Evolutionary conservation across 2,113 vertebrate species (phyloP), one percentile per base, ranked within the genome.

Genomic region (Illadopsis cleaveri): DNA sequence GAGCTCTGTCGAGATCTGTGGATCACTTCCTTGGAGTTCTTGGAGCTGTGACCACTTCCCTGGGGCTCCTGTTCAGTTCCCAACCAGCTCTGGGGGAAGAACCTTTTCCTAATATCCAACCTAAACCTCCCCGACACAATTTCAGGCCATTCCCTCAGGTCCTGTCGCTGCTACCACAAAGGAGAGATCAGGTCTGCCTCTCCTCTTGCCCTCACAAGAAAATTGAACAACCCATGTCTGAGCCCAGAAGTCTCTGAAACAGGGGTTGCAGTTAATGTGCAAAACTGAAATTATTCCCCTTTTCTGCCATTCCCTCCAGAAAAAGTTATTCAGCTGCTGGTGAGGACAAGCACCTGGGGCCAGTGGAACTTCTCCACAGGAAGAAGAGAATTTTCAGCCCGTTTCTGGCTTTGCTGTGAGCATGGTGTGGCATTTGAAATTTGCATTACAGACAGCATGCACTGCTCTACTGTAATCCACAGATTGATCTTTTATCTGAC

Each of bases 401-500:
- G 2, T 47, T 58, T 78, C 64, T 86, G 91, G 27, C 58, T 73
- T 83, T 53, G 11, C 37, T 14, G 1, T 28, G n/a, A 47, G 38
- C 2, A 0, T 58, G 51, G 66, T 17, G 3, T 15, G 57, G n/a
- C 14, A 7, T 40, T 88, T 44, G 37, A 44, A 40, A 45, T 77
- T 61, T 91, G 40, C 31, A 2, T 37, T 38, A 16, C 1, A 6
- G 20, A 53, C 44, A 82, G 80, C 0, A 0, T 21, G 24, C 19
- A 1, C 62, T 30, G 69, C n/a, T 69, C 37, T 33, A 64, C 88
- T 60, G 57, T 23, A 57, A 88, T 19, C 48, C 69, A n/a, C 42
- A 65, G 37, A 28, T 0, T 71, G 75, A 65, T 48, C 42, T 86
- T 57, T 83, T 62, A 42, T 62, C 62, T 79, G 79, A 58, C 51